These are phyloP conservation scores for Sandelia bainsii DNA, from an alignment of 2,797 vertebrate genomes.

Conservation along the genomic window DNA sequence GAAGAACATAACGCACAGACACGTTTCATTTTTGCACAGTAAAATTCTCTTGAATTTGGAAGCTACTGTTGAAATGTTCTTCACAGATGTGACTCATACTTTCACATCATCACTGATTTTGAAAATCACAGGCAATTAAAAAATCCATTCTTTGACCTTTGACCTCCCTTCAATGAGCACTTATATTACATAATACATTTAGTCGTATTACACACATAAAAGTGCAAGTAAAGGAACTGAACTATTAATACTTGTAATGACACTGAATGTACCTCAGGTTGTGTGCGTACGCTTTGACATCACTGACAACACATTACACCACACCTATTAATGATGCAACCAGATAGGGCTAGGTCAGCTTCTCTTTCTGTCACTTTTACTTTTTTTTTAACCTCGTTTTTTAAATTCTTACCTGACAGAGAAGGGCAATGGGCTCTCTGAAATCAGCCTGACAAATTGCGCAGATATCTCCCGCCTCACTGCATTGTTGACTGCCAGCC, in stretches of 20 bases:
- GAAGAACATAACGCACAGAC: conserved; percentile 23
- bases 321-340: neutral
- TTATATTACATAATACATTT: neutral
- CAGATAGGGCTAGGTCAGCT: neutral
- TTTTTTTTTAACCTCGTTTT: neutral
- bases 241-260: no score
- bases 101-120: neutral
- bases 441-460: conserved; percentile 97
- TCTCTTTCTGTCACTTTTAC: neutral
- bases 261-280: neutral
- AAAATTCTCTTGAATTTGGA: no score
- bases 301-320: neutral
- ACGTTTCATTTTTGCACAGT: neutral
- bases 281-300: neutral
- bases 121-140: neutral
- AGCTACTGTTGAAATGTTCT: no score
- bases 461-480: conserved; percentile 93
- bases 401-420: conserved; percentile 90
- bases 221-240: no score
- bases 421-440: conserved; percentile 92
- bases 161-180: neutral
- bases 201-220: neutral
- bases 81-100: no score
- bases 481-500: conserved; percentile 95
- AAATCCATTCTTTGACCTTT: neutral